Percentiles rank a stretch among this genome's conserved stretches.
phyloP scores from a whole-genome alignment of 2,888 invertebrate species.

The Auanema sp. region DNA sequence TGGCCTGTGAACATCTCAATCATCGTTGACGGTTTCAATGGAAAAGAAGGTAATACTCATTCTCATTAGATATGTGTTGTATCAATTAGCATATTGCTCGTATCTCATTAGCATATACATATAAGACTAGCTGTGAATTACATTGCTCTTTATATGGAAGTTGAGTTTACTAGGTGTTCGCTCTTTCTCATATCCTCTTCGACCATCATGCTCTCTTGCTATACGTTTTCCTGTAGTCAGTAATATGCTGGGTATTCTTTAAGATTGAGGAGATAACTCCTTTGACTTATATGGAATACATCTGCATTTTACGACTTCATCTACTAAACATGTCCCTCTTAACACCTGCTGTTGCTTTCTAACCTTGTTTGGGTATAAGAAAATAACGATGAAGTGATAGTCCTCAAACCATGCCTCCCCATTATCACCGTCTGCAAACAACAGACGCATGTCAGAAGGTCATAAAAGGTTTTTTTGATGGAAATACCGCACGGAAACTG shows the following conservation, averaged over 20 bases:
- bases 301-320: constrained; percentile 20
- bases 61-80: not conserved
- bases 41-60: not conserved
- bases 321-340: constrained; percentile 4
- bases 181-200: not conserved
- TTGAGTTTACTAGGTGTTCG: not conserved
- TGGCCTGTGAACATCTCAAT: constrained; percentile 2
- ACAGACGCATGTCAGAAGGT: constrained; percentile 12
- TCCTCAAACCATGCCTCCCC: too few relatives aligned
- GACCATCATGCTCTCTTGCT: too few relatives aligned
- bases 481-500: not conserved
- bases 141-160: not conserved
- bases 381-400: too few relatives aligned
- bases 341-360: constrained; percentile 3
- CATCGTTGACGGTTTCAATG: not conserved
- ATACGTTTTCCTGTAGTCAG: too few relatives aligned
- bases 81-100: not conserved
- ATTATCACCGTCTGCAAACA: constrained; percentile 16
- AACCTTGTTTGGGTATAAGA: not conserved
- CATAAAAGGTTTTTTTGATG: not conserved
- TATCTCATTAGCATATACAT: too few relatives aligned
- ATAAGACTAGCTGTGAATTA: too few relatives aligned
- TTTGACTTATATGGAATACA: constrained; percentile 1
- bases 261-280: too few relatives aligned
- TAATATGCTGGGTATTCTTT: too few relatives aligned